phyloP scores from a whole-genome alignment of 2,888 invertebrate genomes.

The Carterocephalus palaemon region DNA sequence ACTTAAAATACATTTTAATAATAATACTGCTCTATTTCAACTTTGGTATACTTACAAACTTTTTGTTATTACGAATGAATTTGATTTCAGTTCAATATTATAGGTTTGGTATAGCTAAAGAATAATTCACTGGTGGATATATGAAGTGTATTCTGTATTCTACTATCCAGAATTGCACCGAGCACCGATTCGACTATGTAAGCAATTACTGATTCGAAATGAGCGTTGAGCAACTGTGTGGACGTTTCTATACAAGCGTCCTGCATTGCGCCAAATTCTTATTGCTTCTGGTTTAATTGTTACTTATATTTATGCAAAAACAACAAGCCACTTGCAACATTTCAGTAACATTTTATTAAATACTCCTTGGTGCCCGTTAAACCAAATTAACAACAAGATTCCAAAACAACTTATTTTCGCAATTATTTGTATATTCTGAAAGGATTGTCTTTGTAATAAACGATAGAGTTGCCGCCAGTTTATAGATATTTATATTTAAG shows the following conservation, averaged over 20 bases:
- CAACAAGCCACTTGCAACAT: conserved; percentile 11
- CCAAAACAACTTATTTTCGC: conserved; percentile 3
- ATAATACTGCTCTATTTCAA: too few species aligned
- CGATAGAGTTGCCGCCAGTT: too few species aligned
- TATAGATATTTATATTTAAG: neutral
- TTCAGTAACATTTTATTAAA: neutral
- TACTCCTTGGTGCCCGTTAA: too few species aligned
- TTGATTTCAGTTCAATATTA: neutral
- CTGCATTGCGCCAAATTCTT: conserved; percentile 74
- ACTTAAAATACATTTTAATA: too few species aligned
- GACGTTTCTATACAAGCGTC: conserved; percentile 58
- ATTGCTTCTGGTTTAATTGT: conserved; percentile 62
- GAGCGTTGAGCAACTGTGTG: conserved; percentile 59
- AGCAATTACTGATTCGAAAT: conserved; percentile 60
- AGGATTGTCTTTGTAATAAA: conserved; percentile 42
- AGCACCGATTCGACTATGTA: conserved; percentile 44
- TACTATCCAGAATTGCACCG: conserved; percentile 41
- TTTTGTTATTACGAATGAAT: neutral
- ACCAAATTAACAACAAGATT: conserved; percentile 2
- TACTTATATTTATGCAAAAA: conserved; percentile 53
- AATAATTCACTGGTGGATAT: neutral
- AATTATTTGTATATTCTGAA: conserved; percentile 5
- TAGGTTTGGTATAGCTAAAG: neutral
- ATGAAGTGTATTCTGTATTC: conserved; percentile 15
- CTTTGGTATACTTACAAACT: neutral